phyloP scores from a whole-genome alignment of 2,113 vertebrate species.

The Laterallus jamaicensis region DNA sequence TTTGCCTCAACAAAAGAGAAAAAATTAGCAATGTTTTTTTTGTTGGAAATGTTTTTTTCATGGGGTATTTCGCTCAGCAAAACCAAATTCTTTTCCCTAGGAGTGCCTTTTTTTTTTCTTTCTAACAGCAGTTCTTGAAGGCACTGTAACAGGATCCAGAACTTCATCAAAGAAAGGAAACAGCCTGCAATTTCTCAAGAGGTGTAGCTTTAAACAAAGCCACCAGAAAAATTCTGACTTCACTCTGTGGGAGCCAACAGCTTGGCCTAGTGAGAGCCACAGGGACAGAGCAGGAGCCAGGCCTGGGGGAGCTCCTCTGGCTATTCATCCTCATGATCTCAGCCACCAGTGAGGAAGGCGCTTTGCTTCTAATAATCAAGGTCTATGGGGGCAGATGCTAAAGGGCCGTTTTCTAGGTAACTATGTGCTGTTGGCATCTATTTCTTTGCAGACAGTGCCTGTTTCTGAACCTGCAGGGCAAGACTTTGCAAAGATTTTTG shows the following conservation, averaged over 20 bases:
- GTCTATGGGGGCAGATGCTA: background rate
- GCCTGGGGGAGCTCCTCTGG: background rate
- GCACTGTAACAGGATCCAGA: background rate
- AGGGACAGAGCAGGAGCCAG: background rate
- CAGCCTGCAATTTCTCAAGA: background rate
- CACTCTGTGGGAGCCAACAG: background rate
- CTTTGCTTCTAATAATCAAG: background rate
- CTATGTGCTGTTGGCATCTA: background rate
- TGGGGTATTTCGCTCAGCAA: background rate
- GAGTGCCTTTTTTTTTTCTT: background rate
- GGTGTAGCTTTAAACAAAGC: background rate
- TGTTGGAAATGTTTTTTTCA: background rate
- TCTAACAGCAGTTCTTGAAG: background rate
- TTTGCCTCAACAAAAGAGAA: background rate
- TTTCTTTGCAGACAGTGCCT: background rate
- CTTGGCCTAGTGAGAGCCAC: background rate
- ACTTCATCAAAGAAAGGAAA: background rate
- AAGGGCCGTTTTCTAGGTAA: background rate
- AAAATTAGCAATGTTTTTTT: background rate
- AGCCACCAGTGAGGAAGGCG: rapidly evolving
- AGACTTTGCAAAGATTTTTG: background rate
- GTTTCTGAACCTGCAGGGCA: background rate
- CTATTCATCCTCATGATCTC: background rate
- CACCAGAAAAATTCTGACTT: background rate
- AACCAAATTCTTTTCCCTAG: background rate